Base-by-base conservation (phyloP, 2,113 vertebrate species). In the Carlito syrichta region DNA sequence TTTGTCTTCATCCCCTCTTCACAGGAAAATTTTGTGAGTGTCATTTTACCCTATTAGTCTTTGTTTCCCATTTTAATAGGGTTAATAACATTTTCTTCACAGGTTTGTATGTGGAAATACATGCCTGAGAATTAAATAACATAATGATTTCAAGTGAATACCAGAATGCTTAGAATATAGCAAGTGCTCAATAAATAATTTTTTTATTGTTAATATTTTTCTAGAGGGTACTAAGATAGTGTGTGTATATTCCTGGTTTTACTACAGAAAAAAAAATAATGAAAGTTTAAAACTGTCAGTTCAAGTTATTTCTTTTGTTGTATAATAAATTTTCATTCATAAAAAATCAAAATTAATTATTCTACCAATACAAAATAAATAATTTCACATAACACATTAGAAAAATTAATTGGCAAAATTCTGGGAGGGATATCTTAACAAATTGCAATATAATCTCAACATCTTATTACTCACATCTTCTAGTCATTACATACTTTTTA, bases 361-460 rank as follows among this genome's bases (percentile, higher is more conserved):
- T 60, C 63, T 96, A 32, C 78, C 97, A 97, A 96, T 95, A 95
- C 66, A 82, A 88, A 91, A 69, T 93, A 97, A 97, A 86, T 85
- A 92, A 96, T 95, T 93, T 66, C 94, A 94, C 95, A 52, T 79
- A 88, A 56, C 19, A 3, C 94, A 79, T 95, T 95, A 96, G 94
- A 52, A 91, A 97, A 98, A 98, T 92, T 95, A 97, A 95, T 97
- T 96, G 95, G 94, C 81, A 95, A 79, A 14, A 8, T 79, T 54
- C 79, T 96, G 81, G 1, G 0, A 96, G 69, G 43, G 54, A 43
- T 94, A 85, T 98, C 98, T 98, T 96, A 98, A 74, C 54, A 73
- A 76, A 48, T 23, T 92, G 40, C 82, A 96, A 45, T 94, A 68
- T 40, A 95, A 78, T 91, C 66, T 91, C 84, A 87, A 76, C 82